These are phyloP conservation scores for Scomber scombrus DNA, from an alignment of 2,113 vertebrate genomes.

Conservation along the genomic window DNA sequence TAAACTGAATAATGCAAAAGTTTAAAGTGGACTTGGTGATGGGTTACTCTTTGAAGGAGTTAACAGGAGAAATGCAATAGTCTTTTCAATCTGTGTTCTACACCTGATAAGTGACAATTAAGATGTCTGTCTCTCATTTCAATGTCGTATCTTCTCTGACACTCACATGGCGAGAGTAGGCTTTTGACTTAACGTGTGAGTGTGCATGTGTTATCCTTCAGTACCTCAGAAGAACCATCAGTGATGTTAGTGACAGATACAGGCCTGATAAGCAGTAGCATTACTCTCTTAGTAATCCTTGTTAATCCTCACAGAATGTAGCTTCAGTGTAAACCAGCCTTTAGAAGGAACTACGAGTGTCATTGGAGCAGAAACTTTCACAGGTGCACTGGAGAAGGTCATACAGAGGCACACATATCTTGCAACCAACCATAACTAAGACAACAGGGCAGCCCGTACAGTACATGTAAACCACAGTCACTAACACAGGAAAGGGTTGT, in stretches of 20 bases:
- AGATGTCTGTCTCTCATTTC: conserved; percentile 7
- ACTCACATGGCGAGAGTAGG: conserved; percentile 3
- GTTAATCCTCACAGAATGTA: conserved; percentile 78
- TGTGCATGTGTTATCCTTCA: conserved; percentile 12
- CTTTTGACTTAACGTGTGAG: conserved; percentile 33
- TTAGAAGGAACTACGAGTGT: conserved; percentile 51
- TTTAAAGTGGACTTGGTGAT: background rate
- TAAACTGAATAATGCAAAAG: conserved; percentile 36
- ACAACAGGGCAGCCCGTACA: background rate
- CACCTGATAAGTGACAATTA: conserved; percentile 2
- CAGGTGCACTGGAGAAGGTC: conserved; percentile 17
- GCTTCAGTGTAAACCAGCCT: conserved; percentile 54
- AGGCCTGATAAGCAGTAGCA: conserved; percentile 76
- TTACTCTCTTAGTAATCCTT: conserved; percentile 81
- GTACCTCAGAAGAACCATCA: conserved; percentile 51
- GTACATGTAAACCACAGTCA: background rate
- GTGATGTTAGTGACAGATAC: conserved; percentile 67
- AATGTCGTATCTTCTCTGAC: background rate
- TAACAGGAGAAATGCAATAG: background rate
- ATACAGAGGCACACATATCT: background rate
- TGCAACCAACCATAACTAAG: background rate
- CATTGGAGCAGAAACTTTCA: conserved; percentile 44
- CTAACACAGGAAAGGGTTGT: conserved; percentile 23
- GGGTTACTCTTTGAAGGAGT: background rate
- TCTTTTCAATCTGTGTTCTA: conserved; percentile 8